Conservation (phyloP, 2,888 invertebrate species). For the Stenodema calcarata region DNA sequence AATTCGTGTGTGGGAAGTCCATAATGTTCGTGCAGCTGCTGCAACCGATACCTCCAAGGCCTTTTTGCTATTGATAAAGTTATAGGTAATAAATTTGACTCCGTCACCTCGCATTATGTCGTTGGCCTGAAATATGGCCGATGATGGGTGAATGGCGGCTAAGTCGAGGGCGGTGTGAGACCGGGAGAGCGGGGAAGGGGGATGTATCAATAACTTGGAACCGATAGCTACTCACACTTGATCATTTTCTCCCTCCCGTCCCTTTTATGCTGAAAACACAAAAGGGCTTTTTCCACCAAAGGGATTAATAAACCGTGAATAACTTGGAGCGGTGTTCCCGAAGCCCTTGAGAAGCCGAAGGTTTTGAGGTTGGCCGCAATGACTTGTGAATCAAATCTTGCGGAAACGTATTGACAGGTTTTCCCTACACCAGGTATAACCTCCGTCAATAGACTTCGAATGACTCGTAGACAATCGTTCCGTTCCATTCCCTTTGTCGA, state of each 20-base stretch:
- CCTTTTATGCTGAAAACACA: background rate
- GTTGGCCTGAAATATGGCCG: constrained; percentile 14
- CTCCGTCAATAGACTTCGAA: background rate
- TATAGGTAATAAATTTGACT: constrained; percentile 28
- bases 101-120: constrained; percentile 12
- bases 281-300: background rate
- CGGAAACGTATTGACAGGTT: constrained; percentile 45
- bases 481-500: background rate
- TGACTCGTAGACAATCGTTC: background rate
- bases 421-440: constrained; percentile 19
- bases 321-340: constrained; percentile 11
- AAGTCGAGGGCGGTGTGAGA: background rate
- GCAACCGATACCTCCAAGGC: background rate
- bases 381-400: constrained; percentile 45
- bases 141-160: background rate
- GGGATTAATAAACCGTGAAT: constrained; percentile 46
- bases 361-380: constrained; percentile 33
- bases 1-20: background rate
- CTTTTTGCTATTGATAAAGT: background rate
- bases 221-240: constrained; percentile 35
- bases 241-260: background rate
- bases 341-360: background rate
- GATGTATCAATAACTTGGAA: constrained; percentile 30
- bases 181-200: background rate
- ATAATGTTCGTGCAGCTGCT: background rate